These are phyloP conservation scores for Darevskia mixta DNA, from an alignment of 2,797 vertebrate genomes.

Conservation along the genomic window DNA sequence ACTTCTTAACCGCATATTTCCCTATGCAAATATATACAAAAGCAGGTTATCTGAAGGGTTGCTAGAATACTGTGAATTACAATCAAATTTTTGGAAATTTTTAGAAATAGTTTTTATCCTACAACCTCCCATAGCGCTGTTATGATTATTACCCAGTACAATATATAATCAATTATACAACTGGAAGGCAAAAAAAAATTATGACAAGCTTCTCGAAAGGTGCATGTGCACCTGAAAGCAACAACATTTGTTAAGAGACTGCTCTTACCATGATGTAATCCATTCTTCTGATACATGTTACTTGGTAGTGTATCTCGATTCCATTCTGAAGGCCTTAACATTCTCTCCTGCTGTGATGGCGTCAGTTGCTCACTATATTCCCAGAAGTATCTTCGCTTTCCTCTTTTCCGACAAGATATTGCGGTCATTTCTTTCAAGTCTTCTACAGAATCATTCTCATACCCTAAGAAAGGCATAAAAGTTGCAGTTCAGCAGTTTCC, in stretches of 20 bases:
- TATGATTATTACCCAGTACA: slow-evolving; percentile 37
- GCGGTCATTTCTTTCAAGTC: slow-evolving; percentile 94
- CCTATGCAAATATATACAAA: slow-evolving; percentile 76
- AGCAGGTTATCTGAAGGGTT: slow-evolving; percentile 19
- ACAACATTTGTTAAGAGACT: background rate
- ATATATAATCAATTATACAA: slow-evolving; percentile 53
- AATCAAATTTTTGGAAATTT: no score
- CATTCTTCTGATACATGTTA: slow-evolving; percentile 98
- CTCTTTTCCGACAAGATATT: slow-evolving; percentile 92
- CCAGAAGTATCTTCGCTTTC: slow-evolving; percentile 98
- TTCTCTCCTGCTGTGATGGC: slow-evolving; percentile 92
- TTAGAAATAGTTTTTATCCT: background rate
- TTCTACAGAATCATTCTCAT: slow-evolving; percentile 92
- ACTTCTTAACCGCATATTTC: slow-evolving; percentile 96
- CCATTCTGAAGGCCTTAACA: slow-evolving; percentile 97
- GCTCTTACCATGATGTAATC: slow-evolving; percentile 92
- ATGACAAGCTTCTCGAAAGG: background rate
- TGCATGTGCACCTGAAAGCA: background rate
- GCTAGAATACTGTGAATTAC: background rate
- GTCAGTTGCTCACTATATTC: slow-evolving; percentile 97
- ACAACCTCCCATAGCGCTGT: background rate
- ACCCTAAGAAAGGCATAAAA: slow-evolving; percentile 81
- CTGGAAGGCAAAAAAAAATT: slow-evolving; percentile 23
- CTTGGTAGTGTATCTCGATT: slow-evolving; percentile 95
- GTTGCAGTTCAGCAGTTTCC: background rate